These are phyloP conservation scores for Pseudonaja textilis DNA, from an alignment of 2,113 vertebrate genomes.

Conservation along the genomic window DNA sequence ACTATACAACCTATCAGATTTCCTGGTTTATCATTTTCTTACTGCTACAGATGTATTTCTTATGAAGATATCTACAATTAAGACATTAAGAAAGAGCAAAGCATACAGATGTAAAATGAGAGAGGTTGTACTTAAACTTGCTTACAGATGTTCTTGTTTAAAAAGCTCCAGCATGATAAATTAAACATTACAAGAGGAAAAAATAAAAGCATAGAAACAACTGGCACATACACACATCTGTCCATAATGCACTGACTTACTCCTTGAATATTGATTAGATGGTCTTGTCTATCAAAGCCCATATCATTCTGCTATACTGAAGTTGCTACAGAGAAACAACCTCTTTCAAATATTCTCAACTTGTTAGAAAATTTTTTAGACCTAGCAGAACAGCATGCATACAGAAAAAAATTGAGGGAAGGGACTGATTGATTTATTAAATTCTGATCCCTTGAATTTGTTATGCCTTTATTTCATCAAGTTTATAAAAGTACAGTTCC, in stretches of 20 bases:
- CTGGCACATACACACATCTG: constrained; percentile 66
- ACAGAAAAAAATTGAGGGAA: not conserved
- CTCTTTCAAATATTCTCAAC: constrained; percentile 37
- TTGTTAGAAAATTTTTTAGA: not conserved
- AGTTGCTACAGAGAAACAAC: constrained; percentile 39
- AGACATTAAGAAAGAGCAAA: constrained; percentile 61
- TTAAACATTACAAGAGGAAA: constrained; percentile 71
- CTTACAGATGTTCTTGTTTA: constrained; percentile 74
- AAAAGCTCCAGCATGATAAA: constrained; percentile 73
- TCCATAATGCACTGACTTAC: constrained; percentile 65
- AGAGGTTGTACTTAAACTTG: constrained; percentile 71
- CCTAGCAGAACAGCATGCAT: not conserved
- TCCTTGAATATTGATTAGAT: constrained; percentile 74
- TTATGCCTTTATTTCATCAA: not conserved
- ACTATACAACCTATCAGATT: constrained; percentile 47
- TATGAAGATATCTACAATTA: constrained; percentile 71
- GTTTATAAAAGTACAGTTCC: not conserved
- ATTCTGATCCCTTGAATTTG: not conserved
- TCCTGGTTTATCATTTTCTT: constrained; percentile 23
- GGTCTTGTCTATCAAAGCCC: constrained; percentile 53
- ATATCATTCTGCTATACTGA: constrained; percentile 35
- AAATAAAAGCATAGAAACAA: constrained; percentile 65
- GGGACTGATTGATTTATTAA: not conserved
- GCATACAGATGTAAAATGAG: constrained; percentile 60
- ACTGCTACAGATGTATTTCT: constrained; percentile 57